phyloP scores from a whole-genome alignment of 2,113 vertebrate genomes.

The Struthidea cinerea region DNA sequence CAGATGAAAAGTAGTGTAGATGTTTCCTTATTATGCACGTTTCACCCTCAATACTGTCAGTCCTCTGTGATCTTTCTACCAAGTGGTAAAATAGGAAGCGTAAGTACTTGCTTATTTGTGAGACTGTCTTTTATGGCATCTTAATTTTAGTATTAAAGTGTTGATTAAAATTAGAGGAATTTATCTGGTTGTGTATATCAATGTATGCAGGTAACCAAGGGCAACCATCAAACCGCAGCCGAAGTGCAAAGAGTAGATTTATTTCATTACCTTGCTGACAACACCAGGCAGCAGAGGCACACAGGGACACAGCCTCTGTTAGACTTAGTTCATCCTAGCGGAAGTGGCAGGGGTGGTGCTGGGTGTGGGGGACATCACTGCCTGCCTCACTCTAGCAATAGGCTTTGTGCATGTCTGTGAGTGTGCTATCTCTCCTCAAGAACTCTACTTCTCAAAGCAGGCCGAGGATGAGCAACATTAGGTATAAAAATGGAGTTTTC shows the following conservation, averaged over 20 bases:
- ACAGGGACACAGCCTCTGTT: rapidly evolving
- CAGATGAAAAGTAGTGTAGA: background rate
- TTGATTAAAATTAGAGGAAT: background rate
- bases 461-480: background rate
- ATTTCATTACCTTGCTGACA: background rate
- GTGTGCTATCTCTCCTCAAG: background rate
- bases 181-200: background rate
- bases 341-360: background rate
- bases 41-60: background rate
- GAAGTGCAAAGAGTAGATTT: background rate
- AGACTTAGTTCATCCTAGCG: rapidly evolving
- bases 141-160: background rate
- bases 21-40: background rate
- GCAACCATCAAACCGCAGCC: background rate
- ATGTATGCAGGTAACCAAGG: background rate
- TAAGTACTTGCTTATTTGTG: background rate
- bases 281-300: background rate
- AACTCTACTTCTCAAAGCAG: background rate
- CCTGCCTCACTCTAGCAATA: background rate
- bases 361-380: rapidly evolving
- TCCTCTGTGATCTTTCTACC: background rate
- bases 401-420: background rate
- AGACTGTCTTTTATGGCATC: background rate
- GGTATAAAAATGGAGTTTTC: background rate
- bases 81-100: background rate